Evolutionary conservation across 2,113 vertebrate species (phyloP), one percentile per base, ranked within the genome.

Genomic region (Lagopus muta): DNA sequence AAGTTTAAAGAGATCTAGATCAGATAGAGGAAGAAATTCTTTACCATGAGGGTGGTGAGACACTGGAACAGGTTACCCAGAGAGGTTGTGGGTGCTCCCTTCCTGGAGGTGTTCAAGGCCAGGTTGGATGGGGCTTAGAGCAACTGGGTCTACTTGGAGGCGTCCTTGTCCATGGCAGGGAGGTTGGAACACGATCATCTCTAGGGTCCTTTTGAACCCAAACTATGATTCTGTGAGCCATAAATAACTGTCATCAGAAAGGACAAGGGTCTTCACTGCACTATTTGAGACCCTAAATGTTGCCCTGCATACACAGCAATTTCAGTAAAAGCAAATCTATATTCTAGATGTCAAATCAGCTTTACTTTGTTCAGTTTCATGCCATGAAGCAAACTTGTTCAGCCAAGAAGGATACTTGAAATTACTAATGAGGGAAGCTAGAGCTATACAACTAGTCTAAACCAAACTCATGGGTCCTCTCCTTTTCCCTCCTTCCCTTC

Each of bases 321-420:
- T 92, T 21, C 7, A 8, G 25, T 32, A 88, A 82, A 74, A 73
- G 12, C 42, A 85, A 87, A 83, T 78, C 43, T 27, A 0, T 7
- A 50, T 76, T 82, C 21, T 15, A 76, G 70, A 58, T 62, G 24
- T 54, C 76, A 78, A 66, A 54, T 43, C 10, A 64, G 45, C 6
- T 32, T 30, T 47, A 36, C 36, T 62, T 10, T 11, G 30, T 45
- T 58, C 61, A 66, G 32, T 47, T 85, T 77, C 50, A 69, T 17
- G 5, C 30, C 61, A 24, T 3, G 27, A 72, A 81, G 47, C 43
- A 90, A 91, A 57, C 18, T 65, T 89, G 30, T 19, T 79, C 73
- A 71, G 85, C 55, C 18, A 82, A 89, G 57, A 92, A 90, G 48
- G 27, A 92, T 48, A 20, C 48, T 62, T 86, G 42, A 93, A 86